Percentiles rank a stretch among this genome's conserved stretches.
Evolutionary conservation across 1,140 invertebrate species (phyloP).

Genomic region (Brachionus rotundiformis): DNA sequence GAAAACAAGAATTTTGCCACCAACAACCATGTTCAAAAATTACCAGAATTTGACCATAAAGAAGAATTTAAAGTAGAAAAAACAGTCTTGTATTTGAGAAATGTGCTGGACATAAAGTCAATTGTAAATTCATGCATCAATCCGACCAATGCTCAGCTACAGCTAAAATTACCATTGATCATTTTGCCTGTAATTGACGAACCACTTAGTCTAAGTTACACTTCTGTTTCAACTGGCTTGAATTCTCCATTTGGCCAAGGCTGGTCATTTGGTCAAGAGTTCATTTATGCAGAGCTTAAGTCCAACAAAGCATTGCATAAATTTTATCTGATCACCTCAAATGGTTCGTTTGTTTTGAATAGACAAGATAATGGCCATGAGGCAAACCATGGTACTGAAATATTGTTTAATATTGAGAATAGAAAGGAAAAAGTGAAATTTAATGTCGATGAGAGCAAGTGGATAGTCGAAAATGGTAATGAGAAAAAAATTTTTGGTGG

Average conservation of each 20-base stretch:
- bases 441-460: constrained; percentile 14
- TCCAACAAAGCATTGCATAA: constrained; percentile 7
- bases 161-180: background rate
- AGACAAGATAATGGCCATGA: background rate
- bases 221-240: background rate
- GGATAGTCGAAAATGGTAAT: background rate
- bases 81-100: constrained; percentile 20
- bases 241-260: background rate
- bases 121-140: background rate
- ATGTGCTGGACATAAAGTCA: constrained; percentile 8
- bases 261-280: constrained; percentile 7
- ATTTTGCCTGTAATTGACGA: constrained; percentile 11
- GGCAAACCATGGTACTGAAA: background rate
- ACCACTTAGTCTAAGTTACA: background rate
- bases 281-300: constrained; percentile 18
- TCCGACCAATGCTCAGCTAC: constrained; percentile 23
- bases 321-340: background rate
- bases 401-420: background rate
- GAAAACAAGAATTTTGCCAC: background rate
- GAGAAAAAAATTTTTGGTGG: constrained; percentile 22
- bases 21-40: background rate
- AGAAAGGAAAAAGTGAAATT: constrained; percentile 16
- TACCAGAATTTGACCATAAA: background rate
- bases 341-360: constrained; percentile 13
- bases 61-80: background rate